Conservation (phyloP, 1,140 invertebrate species). For the Leptinotarsa undecemlineata region DNA sequence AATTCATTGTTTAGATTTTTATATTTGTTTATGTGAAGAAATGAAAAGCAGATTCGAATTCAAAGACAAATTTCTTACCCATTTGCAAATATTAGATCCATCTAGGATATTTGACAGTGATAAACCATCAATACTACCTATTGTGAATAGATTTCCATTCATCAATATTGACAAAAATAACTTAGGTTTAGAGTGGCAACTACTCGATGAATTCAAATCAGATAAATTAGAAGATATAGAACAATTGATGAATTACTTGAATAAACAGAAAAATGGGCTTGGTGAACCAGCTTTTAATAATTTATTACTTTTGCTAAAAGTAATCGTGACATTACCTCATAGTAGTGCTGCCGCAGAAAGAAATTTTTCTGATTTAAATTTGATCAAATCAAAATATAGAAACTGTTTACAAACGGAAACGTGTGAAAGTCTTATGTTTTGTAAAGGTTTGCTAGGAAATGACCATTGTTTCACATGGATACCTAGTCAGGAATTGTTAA, state of each 20-base stretch:
- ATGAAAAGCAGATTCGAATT: not conserved
- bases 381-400: not conserved
- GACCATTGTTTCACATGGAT: not conserved
- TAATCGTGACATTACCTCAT: constrained; percentile 4
- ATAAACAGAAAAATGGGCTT: constrained; percentile 1
- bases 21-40: not conserved
- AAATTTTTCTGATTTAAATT: constrained; percentile 6
- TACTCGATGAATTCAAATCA: not conserved
- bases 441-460: not conserved
- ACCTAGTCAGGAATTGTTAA: no score
- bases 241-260: constrained; percentile 1
- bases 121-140: not conserved
- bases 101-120: constrained; percentile 8
- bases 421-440: not conserved
- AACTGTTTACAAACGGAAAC: constrained; percentile 1
- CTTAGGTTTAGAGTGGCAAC: not conserved
- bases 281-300: not conserved
- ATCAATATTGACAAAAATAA: not conserved
- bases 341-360: not conserved
- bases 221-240: not conserved
- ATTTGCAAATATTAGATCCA: constrained; percentile 1
- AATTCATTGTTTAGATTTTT: not conserved
- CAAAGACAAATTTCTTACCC: not conserved
- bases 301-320: not conserved
- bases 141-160: constrained; percentile 2